phyloP scores from a whole-genome alignment of 92 coral and sea anemone species.

The Umimayanthus chanpuru region DNA sequence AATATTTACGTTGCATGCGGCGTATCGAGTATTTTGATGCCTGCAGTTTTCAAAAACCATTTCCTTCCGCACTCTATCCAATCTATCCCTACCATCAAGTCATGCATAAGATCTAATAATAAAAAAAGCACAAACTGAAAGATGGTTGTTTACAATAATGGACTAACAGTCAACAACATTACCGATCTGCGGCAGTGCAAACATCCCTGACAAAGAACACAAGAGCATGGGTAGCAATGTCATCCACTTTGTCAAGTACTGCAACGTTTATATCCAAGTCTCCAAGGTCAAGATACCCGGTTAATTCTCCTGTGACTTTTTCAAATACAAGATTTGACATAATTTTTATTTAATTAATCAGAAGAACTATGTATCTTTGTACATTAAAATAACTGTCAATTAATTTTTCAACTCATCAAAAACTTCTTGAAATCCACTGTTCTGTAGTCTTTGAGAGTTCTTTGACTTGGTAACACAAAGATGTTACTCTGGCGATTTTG shows the following conservation, averaged over 20 bases:
- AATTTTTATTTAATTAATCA: slow-evolving; percentile 46
- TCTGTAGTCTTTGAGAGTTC: not conserved
- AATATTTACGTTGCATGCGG: no score
- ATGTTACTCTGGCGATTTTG: slow-evolving; percentile 38
- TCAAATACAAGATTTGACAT: slow-evolving; percentile 44
- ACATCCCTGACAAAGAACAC: no score
- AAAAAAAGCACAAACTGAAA: no score
- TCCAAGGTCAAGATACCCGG: slow-evolving; percentile 35
- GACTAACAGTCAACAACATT: no score
- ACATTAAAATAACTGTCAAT: slow-evolving; percentile 39
- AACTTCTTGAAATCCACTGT: slow-evolving; percentile 36
- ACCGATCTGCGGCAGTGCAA: no score
- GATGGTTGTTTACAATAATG: no score
- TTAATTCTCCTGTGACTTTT: slow-evolving; percentile 37
- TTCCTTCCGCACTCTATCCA: no score
- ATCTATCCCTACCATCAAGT: no score
- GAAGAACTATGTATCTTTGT: slow-evolving; percentile 32
- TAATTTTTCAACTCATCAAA: slow-evolving; percentile 21
- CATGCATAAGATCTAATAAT: no score
- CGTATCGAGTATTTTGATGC: no score
- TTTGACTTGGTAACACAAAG: slow-evolving; percentile 32
- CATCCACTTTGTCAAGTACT: slow-evolving; percentile 34
- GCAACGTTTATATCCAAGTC: slow-evolving; percentile 35
- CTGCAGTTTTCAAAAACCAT: no score
- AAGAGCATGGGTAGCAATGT: no score